phyloP scores from a whole-genome alignment of 2,797 vertebrate species.

The Glossophaga mutica region DNA sequence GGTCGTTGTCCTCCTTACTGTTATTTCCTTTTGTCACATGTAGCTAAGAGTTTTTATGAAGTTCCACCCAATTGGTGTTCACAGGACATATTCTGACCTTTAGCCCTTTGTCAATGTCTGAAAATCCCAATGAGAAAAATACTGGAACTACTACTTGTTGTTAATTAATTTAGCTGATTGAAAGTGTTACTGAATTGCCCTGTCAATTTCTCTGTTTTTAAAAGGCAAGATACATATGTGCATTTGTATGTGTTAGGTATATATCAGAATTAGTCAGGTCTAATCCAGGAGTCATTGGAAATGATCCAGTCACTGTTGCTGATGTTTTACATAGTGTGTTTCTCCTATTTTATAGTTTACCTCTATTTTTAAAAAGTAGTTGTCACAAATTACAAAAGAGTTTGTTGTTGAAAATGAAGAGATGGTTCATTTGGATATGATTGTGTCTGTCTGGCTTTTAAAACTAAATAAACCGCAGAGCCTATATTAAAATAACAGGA shows the following conservation, averaged over 20 bases:
- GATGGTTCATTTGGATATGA: not conserved
- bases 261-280: not conserved
- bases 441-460: not conserved
- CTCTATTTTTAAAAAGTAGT: not conserved
- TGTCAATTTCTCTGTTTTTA: not conserved
- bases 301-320: not conserved
- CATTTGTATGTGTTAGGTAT: not conserved
- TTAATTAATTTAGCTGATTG: constrained; percentile 11
- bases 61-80: not conserved
- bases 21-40: not conserved
- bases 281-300: not conserved
- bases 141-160: not conserved
- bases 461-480: not conserved
- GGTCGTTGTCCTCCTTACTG: not conserved
- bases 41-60: not conserved
- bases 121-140: not conserved
- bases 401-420: not conserved
- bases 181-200: not conserved
- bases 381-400: not conserved
- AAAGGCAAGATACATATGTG: not conserved
- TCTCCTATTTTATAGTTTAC: not conserved
- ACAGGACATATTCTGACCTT: not conserved
- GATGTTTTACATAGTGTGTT: not conserved
- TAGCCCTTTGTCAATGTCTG: not conserved
- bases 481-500: not conserved